A percentile compares a stretch with the other conserved stretches of the same genome.
These are phyloP conservation scores for Drosophila santomea DNA, from an alignment of 1,140 invertebrate genomes.

Conservation along the genomic window DNA sequence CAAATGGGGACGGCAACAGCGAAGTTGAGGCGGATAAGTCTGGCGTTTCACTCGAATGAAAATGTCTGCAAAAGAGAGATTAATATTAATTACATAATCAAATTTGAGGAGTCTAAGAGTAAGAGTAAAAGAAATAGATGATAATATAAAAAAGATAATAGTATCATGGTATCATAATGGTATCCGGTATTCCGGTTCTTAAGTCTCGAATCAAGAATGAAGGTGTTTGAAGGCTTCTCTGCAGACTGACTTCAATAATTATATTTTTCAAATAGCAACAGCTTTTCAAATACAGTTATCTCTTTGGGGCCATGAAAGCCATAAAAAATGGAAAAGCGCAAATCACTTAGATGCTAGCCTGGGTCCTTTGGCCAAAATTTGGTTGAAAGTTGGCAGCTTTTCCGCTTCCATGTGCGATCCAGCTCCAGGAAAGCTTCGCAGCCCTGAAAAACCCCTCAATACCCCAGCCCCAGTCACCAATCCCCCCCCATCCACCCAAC, in stretches of 20 bases:
- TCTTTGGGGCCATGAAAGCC: background rate
- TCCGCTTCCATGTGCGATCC: conserved; percentile 12
- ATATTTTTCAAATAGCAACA: no score
- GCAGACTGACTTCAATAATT: no score
- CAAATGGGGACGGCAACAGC: conserved; percentile 20
- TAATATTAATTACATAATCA: conserved; percentile 19
- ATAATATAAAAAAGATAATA: no score
- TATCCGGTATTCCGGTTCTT: no score
- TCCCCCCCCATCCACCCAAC: no score
- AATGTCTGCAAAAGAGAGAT: conserved; percentile 46
- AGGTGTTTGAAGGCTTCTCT: no score
- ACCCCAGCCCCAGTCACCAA: no score
- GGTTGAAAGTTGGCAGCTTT: conserved; percentile 14
- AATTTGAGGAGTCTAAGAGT: background rate
- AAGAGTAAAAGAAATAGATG: background rate
- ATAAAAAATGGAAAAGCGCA: background rate
- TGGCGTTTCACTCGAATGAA: conserved; percentile 41
- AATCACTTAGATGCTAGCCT: conserved; percentile 2
- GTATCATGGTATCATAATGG: no score
- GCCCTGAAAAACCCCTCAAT: background rate
- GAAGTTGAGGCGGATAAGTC: conserved; percentile 12
- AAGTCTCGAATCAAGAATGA: no score
- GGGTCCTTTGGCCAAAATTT: background rate
- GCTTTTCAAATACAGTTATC: no score
- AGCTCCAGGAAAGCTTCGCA: conserved; percentile 19